Conservation (phyloP, 1,140 invertebrate species). For the Linepithema humile region DNA sequence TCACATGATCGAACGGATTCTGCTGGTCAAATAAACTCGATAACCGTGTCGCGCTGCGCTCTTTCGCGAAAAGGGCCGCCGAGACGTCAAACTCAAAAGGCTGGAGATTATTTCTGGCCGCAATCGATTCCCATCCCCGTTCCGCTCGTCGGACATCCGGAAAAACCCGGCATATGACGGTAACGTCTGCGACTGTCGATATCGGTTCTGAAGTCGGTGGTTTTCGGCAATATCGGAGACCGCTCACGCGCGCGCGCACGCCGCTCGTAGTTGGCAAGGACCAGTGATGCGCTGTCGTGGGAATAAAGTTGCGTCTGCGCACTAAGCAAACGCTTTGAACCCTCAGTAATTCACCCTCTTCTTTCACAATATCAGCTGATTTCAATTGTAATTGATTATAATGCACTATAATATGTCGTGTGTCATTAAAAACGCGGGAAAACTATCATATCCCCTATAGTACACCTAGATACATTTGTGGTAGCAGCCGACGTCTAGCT, state of each 20-base stretch:
- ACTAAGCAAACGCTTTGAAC: no score
- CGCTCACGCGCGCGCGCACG: background rate
- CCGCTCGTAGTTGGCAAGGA: constrained; percentile 10
- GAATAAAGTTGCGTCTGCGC: no score
- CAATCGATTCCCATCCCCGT: constrained; percentile 53
- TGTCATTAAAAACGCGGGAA: no score
- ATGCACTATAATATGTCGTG: no score
- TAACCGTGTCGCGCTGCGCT: constrained; percentile 12
- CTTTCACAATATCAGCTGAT: no score
- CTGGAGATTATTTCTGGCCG: constrained; percentile 49
- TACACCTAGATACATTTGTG: no score
- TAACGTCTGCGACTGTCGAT: constrained; percentile 65
- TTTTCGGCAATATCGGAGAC: constrained; percentile 67
- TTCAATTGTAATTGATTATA: no score
- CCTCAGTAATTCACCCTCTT: no score
- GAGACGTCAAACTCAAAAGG: constrained; percentile 48
- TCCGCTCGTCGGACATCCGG: constrained; percentile 56
- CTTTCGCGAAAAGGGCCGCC: constrained; percentile 14
- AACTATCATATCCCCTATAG: no score
- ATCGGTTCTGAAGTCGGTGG: constrained; percentile 61
- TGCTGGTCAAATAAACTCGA: constrained; percentile 47
- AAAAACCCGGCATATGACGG: constrained; percentile 61
- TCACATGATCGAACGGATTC: constrained; percentile 27
- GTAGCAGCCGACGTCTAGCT: no score
- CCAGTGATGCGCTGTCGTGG: no score